Percentiles rank a stretch among this genome's conserved stretches.
Conservation (phyloP, 2,113 vertebrate species). For the Ibidorhyncha struthersii region DNA sequence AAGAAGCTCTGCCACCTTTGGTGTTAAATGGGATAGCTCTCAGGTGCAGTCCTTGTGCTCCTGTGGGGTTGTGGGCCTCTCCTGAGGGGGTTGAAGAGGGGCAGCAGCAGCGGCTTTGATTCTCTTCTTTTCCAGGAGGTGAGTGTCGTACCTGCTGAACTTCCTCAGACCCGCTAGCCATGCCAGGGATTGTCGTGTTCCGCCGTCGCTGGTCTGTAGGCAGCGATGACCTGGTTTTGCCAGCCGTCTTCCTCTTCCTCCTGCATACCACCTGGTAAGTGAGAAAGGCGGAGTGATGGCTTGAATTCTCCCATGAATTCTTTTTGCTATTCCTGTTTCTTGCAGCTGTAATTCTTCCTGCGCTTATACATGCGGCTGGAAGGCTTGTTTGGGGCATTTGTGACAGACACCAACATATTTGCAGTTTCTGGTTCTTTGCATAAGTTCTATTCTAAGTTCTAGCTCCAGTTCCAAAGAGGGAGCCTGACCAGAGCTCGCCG, state of each 20-base stretch:
- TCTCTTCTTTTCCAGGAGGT: constrained; percentile 62
- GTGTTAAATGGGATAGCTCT: neutral
- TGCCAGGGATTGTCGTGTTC: constrained; percentile 99
- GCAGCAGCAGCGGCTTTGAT: neutral
- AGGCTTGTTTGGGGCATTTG: neutral
- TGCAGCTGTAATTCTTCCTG: neutral
- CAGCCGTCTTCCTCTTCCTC: constrained; percentile 96
- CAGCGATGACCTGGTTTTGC: constrained; percentile 99
- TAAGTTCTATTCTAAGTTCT: neutral
- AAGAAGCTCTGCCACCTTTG: neutral
- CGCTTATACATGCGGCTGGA: neutral
- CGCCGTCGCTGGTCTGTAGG: constrained; percentile 99
- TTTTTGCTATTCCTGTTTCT: neutral
- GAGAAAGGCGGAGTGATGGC: neutral
- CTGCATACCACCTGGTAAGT: constrained; percentile 95
- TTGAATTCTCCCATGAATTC: neutral
- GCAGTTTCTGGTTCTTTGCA: neutral
- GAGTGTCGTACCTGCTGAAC: constrained; percentile 71
- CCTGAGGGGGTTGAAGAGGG: neutral
- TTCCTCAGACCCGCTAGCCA: constrained; percentile 73
- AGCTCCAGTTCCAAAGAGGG: neutral
- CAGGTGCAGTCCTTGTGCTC: neutral
- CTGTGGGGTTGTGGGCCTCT: neutral
- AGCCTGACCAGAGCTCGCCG: neutral
- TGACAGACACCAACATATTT: neutral